Percentiles rank a stretch among this genome's conserved stretches.
Conservation (phyloP, 2,797 vertebrate species). For the Psittacula echo region DNA sequence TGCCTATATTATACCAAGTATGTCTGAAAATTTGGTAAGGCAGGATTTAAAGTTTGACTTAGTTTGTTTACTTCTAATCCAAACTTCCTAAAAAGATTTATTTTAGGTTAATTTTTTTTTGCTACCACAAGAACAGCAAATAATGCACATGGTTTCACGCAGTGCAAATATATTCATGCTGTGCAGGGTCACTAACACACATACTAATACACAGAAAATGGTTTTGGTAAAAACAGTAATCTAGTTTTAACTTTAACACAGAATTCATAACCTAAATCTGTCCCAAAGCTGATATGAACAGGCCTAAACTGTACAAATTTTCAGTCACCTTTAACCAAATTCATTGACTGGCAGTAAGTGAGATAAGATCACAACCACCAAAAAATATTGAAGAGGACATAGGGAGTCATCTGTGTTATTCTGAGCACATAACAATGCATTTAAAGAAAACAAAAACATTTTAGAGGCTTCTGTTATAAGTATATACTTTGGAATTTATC, state of each 20-base stretch:
- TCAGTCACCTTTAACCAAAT: not conserved
- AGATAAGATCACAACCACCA: not conserved
- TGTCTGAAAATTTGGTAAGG: conserved; percentile 12
- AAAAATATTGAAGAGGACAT: not conserved
- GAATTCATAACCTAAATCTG: not conserved
- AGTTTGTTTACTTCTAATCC: not conserved
- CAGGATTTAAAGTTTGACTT: not conserved
- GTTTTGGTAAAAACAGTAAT: not conserved
- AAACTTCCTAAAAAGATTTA: not conserved
- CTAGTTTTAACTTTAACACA: not conserved
- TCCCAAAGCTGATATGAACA: not conserved
- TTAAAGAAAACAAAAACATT: not conserved
- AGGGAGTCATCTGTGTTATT: not conserved
- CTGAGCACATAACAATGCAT: not conserved
- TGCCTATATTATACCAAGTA: not conserved
- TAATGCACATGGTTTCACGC: not conserved
- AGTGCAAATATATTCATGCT: not conserved
- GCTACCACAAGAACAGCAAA: not conserved
- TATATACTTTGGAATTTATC: not conserved
- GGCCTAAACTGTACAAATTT: not conserved
- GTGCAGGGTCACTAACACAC: not conserved
- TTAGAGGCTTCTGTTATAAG: not conserved
- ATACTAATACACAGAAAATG: not conserved
- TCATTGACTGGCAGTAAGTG: no score
- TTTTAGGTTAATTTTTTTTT: not conserved